Evolutionary conservation across 1,140 invertebrate genomes (phyloP), one percentile per base, ranked within the genome.

Genomic region (Phymastichus coffea): DNA sequence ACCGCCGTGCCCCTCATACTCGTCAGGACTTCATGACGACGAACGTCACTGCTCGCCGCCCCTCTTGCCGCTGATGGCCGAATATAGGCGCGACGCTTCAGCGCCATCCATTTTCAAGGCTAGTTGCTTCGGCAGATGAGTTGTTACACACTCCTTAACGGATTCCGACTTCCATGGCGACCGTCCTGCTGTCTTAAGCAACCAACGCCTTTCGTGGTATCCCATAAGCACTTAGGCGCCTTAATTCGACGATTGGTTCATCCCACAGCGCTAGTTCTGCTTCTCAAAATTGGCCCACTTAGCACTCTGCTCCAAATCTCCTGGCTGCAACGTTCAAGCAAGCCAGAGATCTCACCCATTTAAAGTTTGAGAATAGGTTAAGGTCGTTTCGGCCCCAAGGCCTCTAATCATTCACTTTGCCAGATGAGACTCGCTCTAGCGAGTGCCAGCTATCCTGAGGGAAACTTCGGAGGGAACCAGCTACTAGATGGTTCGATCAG

Each of bases 401-500:
- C 86, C 86, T 88, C 87, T 90, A 89, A 89, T 89, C 87, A 88
- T 89, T 89, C 84, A 86, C 88, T 90, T 87, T 89, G 88, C 84
- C 82, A 76, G 79, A 84, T 84, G 77, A 81, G 75, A 48, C 46
- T 48, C 12, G 20, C 20, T 12, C 43, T 76, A 77, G 80, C 74
- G 76, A 77, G 80, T 79, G 76, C 82, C 83, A 84, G 83, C 84
- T 85, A 86, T 90, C 89, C 88, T 91, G 87, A 88, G 87, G 86
- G 87, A 90, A 91, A 90, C 87, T 90, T 91, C 88, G 84, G 87
- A 85, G 80, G 87, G 87, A 91, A 91, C 88, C 87, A 89, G 87
- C 88, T 89, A 91, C 87, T 88, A 91, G 88, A 90, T 87, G 85
- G 87, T 91, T 91, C 88, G 88, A 92, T 92, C 91, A 87, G 89